A percentile compares a stretch with the other conserved stretches of the same genome.
Evolutionary conservation across 1,140 invertebrate species (phyloP).

Genomic region (Drosophila hydei): DNA sequence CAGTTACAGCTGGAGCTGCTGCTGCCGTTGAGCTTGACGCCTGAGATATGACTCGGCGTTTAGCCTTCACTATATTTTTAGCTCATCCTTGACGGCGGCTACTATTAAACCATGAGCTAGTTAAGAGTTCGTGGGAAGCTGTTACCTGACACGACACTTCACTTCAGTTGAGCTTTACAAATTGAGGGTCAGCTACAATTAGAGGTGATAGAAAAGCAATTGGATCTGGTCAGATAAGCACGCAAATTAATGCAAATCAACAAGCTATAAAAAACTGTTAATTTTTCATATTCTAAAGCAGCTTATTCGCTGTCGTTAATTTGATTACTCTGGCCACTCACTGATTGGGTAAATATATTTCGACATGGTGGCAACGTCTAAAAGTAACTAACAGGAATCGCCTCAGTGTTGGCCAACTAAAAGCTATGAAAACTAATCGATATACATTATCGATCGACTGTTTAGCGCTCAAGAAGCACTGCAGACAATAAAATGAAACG

Average conservation of each 20-base stretch:
- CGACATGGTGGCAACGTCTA: background rate
- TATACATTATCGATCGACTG: constrained; percentile 38
- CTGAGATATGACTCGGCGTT: constrained; percentile 49
- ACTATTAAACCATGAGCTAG: constrained; percentile 2
- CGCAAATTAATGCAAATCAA: background rate
- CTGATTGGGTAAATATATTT: background rate
- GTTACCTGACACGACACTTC: background rate
- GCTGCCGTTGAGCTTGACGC: constrained; percentile 11
- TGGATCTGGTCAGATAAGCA: background rate
- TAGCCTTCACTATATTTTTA: constrained; percentile 64
- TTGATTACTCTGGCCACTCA: background rate
- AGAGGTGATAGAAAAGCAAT: background rate
- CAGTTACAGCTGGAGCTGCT: constrained; percentile 3
- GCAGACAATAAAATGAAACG: constrained; percentile 11
- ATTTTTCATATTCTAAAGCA: background rate
- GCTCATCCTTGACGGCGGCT: constrained; percentile 31
- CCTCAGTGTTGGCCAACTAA: background rate
- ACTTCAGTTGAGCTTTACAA: background rate
- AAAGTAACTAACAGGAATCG: background rate
- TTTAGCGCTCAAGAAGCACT: constrained; percentile 1
- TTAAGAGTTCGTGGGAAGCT: background rate
- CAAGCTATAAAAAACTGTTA: background rate
- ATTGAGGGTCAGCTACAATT: background rate
- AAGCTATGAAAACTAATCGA: constrained; percentile 46
- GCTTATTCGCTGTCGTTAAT: background rate